phyloP scores from a whole-genome alignment of 2,888 invertebrate species.

The Tenodera sinensis region DNA sequence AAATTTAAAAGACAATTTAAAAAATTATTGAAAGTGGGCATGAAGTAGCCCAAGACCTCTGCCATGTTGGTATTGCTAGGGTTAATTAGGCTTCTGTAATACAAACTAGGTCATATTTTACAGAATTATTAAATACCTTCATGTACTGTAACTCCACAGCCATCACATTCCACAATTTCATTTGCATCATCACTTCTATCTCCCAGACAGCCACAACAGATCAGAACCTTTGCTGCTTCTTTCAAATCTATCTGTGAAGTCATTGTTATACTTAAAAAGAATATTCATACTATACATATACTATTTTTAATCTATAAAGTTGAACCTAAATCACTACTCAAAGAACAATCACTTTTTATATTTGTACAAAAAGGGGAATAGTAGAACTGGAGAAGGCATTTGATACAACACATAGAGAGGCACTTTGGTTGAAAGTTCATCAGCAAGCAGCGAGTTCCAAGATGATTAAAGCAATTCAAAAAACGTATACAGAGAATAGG shows the following conservation, averaged over 20 bases:
- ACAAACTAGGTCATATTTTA: neutral
- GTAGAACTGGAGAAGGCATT: too few relatives aligned
- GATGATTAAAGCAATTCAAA: too few relatives aligned
- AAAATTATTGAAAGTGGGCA: too few relatives aligned
- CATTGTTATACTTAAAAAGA: slow-evolving; percentile 37
- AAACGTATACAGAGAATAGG: too few relatives aligned
- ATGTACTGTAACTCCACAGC: slow-evolving; percentile 93
- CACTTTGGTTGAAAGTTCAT: too few relatives aligned
- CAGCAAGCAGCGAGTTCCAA: too few relatives aligned
- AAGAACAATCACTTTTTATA: neutral
- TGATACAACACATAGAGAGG: too few relatives aligned
- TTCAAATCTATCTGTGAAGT: slow-evolving; percentile 35
- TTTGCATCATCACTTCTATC: slow-evolving; percentile 90
- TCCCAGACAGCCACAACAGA: slow-evolving; percentile 90
- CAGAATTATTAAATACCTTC: slow-evolving; percentile 60
- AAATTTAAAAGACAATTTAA: too few relatives aligned
- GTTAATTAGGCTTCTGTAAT: too few relatives aligned
- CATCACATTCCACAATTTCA: slow-evolving; percentile 96
- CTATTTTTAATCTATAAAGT: neutral
- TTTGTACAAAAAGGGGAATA: too few relatives aligned
- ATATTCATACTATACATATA: neutral
- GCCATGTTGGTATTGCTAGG: too few relatives aligned
- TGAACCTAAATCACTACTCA: neutral
- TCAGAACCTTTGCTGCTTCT: slow-evolving; percentile 65
- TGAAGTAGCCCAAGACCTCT: too few relatives aligned